These are phyloP conservation scores for Aphelenchoides bicaudatus DNA, from an alignment of 2,888 invertebrate species.

Conservation along the genomic window DNA sequence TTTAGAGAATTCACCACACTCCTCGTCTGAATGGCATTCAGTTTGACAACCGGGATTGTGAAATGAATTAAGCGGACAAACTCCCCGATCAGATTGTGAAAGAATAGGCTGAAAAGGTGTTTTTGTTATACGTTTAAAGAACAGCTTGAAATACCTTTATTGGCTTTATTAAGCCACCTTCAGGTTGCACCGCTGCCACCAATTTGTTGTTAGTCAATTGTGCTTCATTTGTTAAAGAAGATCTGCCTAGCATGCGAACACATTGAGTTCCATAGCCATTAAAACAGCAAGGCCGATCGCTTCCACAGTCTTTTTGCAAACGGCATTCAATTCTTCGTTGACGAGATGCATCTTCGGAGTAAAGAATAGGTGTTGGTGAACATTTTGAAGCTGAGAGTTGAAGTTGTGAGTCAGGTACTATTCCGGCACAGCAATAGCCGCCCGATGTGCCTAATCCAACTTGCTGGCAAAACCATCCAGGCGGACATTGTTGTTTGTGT, in stretches of 20 bases:
- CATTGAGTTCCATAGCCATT: slow-evolving; percentile 52
- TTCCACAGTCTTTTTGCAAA: slow-evolving; percentile 40
- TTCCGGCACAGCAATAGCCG: slow-evolving; percentile 50
- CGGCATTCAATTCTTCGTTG: slow-evolving; percentile 28
- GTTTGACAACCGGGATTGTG: slow-evolving; percentile 38
- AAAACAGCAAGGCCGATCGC: slow-evolving; percentile 43
- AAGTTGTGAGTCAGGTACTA: slow-evolving; percentile 27
- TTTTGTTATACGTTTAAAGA: too few relatives aligned
- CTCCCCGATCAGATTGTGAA: too few relatives aligned
- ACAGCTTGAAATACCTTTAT: too few relatives aligned
- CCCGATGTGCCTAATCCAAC: slow-evolving; percentile 41
- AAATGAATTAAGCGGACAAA: slow-evolving; percentile 33
- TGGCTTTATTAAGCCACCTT: too few relatives aligned
- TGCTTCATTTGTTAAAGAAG: too few relatives aligned
- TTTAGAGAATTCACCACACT: slow-evolving; percentile 35
- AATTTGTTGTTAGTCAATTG: too few relatives aligned
- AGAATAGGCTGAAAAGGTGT: too few relatives aligned
- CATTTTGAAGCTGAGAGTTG: slow-evolving; percentile 24
- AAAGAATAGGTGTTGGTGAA: slow-evolving; percentile 25
- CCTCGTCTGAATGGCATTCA: slow-evolving; percentile 36
- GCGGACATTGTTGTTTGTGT: slow-evolving; percentile 40
- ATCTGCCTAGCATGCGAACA: background rate
- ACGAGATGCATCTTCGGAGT: slow-evolving; percentile 1
- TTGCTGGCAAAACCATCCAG: slow-evolving; percentile 44
- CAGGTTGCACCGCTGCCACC: too few relatives aligned